Evolutionary conservation across 2,113 vertebrate genomes (phyloP), one percentile per base, ranked within the genome.

Genomic region (Pelobates fuscus): DNA sequence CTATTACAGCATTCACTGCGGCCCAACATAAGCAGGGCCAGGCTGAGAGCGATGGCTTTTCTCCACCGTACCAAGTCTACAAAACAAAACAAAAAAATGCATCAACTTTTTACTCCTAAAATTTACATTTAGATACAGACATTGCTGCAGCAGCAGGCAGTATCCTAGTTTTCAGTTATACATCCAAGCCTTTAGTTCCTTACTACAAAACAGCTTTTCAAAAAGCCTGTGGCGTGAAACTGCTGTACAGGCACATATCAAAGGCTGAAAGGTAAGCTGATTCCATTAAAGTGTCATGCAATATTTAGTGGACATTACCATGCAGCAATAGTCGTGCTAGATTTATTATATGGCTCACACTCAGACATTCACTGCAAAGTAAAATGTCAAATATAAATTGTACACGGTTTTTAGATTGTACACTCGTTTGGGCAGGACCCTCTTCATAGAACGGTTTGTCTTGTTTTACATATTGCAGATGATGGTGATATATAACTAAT

Each of bases 121-220:
- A 49, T 11, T 5, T 15, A 17, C 26, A 29, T 20, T 20, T 4
- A n/a, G 24, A 52, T 30, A 29, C 44, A 20, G 29, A 69, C n/a
- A n/a, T n/a, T 20, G 26, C 46, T 24, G 20, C 26, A 6, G 32
- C 32, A 37, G 5, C 10, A 10, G 10, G 10, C 5, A 37, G 10
- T 6, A 10, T 37, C 10, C 5, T 37, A 10, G 5, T 37, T 37
- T 37, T 37, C 10, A 37, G 10, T 37, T 37, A 5, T 37, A 37
- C 32, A 37, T 60, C 4, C 18, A 25, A 59, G 2, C 32, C n/a
- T 24, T 43, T 55, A 44, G 24, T 3, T 44, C 18, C 32, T 32
- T 11, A n/a, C 68, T 60, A 25, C 68, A 60, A 37, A 24, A 60
- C 57, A 70, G 68, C 24, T 23, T 60, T 43, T 60, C n/a, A 60